Conservation (phyloP, 2,888 invertebrate species). For the Drosophila mettleri region DNA sequence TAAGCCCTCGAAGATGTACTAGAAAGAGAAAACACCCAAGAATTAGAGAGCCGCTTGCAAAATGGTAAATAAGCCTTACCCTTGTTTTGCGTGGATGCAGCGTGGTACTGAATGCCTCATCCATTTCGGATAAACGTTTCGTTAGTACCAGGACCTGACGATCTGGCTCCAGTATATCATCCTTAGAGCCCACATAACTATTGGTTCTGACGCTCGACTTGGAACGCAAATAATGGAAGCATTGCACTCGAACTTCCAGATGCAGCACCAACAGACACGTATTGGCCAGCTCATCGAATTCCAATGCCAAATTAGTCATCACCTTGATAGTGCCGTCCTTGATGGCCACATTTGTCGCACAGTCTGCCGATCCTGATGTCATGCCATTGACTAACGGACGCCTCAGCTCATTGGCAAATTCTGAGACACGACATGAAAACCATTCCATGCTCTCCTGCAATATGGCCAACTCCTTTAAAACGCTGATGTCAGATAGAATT, state of each 20-base stretch:
- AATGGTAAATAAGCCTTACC: constrained; percentile 83
- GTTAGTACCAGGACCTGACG: constrained; percentile 91
- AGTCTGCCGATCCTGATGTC: constrained; percentile 75
- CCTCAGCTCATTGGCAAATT: constrained; percentile 87
- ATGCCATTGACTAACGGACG: constrained; percentile 85
- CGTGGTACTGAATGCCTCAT: constrained; percentile 91
- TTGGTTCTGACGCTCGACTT: constrained; percentile 81
- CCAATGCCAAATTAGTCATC: constrained; percentile 89
- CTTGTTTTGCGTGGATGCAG: constrained; percentile 92
- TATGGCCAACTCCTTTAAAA: constrained; percentile 93
- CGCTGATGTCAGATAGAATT: constrained; percentile 93
- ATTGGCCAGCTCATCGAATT: constrained; percentile 95
- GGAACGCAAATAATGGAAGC: constrained; percentile 95
- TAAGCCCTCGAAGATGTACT: constrained; percentile 96
- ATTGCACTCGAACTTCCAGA: constrained; percentile 96
- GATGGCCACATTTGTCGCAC: constrained; percentile 82
- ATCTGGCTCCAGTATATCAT: constrained; percentile 91
- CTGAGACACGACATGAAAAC: constrained; percentile 89
- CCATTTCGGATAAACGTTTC: constrained; percentile 91
- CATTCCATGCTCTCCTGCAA: constrained; percentile 97
- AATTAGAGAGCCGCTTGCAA: neutral
- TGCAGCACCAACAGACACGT: constrained; percentile 96
- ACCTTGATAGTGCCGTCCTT: constrained; percentile 88
- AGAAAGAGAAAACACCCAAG: neutral
- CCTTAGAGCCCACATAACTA: constrained; percentile 85